These are phyloP conservation scores for Monopis laevigella DNA, from an alignment of 2,888 invertebrate genomes.

Conservation along the genomic window DNA sequence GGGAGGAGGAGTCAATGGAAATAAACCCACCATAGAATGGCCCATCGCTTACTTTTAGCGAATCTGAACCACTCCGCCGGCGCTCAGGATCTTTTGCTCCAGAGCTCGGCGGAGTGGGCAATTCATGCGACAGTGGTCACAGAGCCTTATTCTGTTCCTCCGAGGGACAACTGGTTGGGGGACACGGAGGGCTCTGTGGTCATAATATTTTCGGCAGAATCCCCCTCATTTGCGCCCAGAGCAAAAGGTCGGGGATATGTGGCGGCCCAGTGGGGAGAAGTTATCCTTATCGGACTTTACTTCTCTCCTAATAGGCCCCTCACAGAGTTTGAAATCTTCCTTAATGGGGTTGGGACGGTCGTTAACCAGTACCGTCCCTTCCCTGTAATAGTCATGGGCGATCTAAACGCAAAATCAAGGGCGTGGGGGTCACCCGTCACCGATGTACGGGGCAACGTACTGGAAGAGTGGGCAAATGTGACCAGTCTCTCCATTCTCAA, in stretches of 20 bases:
- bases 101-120: slow-evolving; percentile 10
- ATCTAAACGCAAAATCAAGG: slow-evolving; percentile 18
- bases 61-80: slow-evolving; percentile 10
- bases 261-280: slow-evolving; percentile 7
- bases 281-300: slow-evolving; percentile 17
- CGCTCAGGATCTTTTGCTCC: slow-evolving; percentile 8
- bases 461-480: slow-evolving; percentile 18
- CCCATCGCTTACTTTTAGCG: neutral
- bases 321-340: slow-evolving; percentile 19
- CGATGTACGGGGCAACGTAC: slow-evolving; percentile 14
- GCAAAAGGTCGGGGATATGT: slow-evolving; percentile 9
- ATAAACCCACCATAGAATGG: neutral
- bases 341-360: slow-evolving; percentile 9
- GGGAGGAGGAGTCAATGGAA: neutral
- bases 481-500: slow-evolving; percentile 16
- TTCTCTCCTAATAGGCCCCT: slow-evolving; percentile 20
- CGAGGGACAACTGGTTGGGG: slow-evolving; percentile 14
- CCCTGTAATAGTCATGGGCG: slow-evolving; percentile 13
- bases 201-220: slow-evolving; percentile 3
- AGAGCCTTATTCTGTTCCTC: slow-evolving; percentile 4
- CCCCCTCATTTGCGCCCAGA: neutral
- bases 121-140: slow-evolving; percentile 8
- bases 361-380: slow-evolving; percentile 6
- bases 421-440: slow-evolving; percentile 13
- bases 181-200: slow-evolving; percentile 10